Evolutionary conservation across 2,888 invertebrate species (phyloP), one percentile per base, ranked within the genome.

Genomic region (Heliconius charithonia): DNA sequence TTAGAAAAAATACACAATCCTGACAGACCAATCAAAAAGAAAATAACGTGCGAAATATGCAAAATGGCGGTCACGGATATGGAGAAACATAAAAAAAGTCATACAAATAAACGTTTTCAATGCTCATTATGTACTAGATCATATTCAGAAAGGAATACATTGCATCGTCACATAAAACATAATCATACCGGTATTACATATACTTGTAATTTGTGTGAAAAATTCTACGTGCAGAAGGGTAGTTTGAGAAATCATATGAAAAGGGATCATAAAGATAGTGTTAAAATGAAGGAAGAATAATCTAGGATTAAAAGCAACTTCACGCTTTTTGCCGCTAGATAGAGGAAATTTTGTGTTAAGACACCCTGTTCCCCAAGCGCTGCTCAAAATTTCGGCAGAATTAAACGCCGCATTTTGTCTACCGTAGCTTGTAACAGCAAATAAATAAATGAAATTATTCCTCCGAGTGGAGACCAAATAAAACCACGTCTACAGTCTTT

Each of bases 121-220:
- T 80, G 80, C 29, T 59, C 65, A 10, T 41, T 70, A 69, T 82
- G 82, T 45, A 32, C 78, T 6, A 84, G 81, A 25, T 41, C 76
- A 6, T 86, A 84, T 37, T 63, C 84, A 0, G 81, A 81, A 7
- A 82, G 76, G 0, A 84, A 80, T 6, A 77, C 80, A 0, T 72
- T 86, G 65, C 85, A 84, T 10, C 67, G 84, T 10, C 87, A 86
- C 67, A 79, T 84, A 10, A 80, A 77, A 63, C 62, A 77, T 12
- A 65, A 16, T 1, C 81, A 81, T 32, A 27, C 59, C 7, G 79
- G 67, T 6, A 7, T 70, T 13, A 72, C 67, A 1, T 59, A 75
- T 9, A 25, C 59, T 16, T 81, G 81, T 45, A 56, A 78, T 12
- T 2, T 79, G 3, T 81, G 81, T 19, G 76, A 41, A 7, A 80